Conservation (phyloP, 2,888 invertebrate genomes). For the Piscicola geometra region DNA sequence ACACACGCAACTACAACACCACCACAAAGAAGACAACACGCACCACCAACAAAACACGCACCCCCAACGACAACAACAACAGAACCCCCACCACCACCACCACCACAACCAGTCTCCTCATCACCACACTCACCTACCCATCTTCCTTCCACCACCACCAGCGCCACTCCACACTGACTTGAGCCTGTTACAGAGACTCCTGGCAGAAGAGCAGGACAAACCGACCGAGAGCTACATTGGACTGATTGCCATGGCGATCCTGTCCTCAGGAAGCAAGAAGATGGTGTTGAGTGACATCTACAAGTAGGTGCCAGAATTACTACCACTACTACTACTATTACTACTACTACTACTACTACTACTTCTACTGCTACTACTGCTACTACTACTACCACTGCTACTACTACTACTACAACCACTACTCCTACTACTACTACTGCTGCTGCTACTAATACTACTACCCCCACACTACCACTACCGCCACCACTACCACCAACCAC, state of each 20-base stretch:
- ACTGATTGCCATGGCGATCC: slow-evolving; percentile 94
- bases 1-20: background rate
- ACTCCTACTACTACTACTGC: too few species aligned
- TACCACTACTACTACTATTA: too few species aligned
- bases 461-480: too few species aligned
- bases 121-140: background rate
- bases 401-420: too few species aligned
- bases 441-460: too few species aligned
- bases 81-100: background rate
- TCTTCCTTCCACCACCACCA: background rate
- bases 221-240: slow-evolving; percentile 98
- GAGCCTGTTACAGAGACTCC: background rate
- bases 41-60: slow-evolving; percentile 3
- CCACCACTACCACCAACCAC: too few species aligned
- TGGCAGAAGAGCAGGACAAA: slow-evolving; percentile 59
- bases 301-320: slow-evolving; percentile 90
- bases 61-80: slow-evolving; percentile 17
- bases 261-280: slow-evolving; percentile 83
- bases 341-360: too few species aligned
- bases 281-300: slow-evolving; percentile 94
- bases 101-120: background rate
- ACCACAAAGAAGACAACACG: background rate
- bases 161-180: background rate
- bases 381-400: too few species aligned
- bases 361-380: too few species aligned